Percentiles rank a stretch among this genome's conserved stretches.
phyloP scores from a whole-genome alignment of 2,113 vertebrate species.

The Nycticorax nycticorax region DNA sequence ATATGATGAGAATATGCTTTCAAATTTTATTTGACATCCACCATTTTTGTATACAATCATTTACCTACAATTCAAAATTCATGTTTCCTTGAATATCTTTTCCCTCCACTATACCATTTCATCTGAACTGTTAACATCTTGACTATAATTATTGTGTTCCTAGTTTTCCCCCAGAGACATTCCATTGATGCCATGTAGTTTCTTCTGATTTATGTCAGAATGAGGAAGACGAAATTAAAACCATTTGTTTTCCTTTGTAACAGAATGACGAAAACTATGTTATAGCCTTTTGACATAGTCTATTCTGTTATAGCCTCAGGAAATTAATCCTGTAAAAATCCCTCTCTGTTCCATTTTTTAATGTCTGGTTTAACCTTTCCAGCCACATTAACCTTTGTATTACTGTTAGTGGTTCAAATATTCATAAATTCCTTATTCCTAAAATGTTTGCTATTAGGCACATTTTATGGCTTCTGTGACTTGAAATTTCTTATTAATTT shows the following conservation, averaged over 20 bases:
- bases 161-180: neutral
- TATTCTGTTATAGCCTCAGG: neutral
- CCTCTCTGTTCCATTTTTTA: neutral
- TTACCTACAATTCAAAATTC: neutral
- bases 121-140: neutral
- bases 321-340: neutral
- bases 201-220: neutral
- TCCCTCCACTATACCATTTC: neutral
- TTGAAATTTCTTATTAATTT: neutral
- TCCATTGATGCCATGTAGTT: neutral
- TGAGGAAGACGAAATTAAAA: neutral
- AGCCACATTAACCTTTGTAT: conserved; percentile 32
- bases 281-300: neutral
- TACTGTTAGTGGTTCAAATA: neutral
- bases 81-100: neutral
- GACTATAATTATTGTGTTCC: neutral
- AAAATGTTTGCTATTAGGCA: neutral
- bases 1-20: neutral
- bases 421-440: neutral
- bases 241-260: neutral
- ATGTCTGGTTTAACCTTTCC: conserved; percentile 11
- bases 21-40: neutral
- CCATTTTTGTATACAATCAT: neutral
- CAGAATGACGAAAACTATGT: neutral
- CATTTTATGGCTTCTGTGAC: neutral